These are phyloP conservation scores for Pelagia noctiluca DNA, from an alignment of 30 jellyfish, hydroid and myxozoan species.

Conservation along the genomic window DNA sequence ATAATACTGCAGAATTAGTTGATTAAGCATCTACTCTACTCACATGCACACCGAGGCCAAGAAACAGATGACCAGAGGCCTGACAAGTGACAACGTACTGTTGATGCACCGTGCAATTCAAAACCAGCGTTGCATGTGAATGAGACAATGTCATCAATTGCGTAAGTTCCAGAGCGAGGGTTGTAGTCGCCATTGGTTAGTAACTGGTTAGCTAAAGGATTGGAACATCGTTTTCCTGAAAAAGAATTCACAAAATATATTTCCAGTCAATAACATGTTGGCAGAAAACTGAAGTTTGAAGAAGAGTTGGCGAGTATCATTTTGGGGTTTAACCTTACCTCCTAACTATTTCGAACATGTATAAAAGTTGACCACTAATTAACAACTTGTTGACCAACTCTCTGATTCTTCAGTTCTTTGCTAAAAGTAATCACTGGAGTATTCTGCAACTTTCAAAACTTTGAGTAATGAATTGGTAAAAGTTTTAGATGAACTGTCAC, in stretches of 20 bases:
- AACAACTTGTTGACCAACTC: no score
- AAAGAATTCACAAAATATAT: neutral
- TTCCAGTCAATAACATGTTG: neutral
- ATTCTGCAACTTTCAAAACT: no score
- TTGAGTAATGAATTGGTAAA: no score
- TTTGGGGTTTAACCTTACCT: neutral
- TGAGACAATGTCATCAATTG: slow-evolving; percentile 30
- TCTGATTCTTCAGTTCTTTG: no score
- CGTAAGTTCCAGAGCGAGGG: slow-evolving; percentile 25
- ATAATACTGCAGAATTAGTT: no score
- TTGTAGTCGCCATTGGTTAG: slow-evolving; percentile 29
- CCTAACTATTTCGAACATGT: neutral
- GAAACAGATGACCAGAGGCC: slow-evolving; percentile 61
- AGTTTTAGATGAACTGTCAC: no score
- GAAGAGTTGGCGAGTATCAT: neutral
- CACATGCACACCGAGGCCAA: slow-evolving; percentile 71
- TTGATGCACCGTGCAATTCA: slow-evolving; percentile 38
- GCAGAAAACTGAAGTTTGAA: neutral
- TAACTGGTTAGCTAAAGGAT: neutral
- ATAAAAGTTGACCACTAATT: no score
- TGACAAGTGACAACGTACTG: neutral
- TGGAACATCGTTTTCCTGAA: slow-evolving; percentile 40
- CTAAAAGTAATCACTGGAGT: no score
- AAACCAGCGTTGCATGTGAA: slow-evolving; percentile 64
- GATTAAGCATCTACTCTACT: slow-evolving; percentile 8